Conservation (phyloP, 1,140 invertebrate species). For the Diachasma alloeum region DNA sequence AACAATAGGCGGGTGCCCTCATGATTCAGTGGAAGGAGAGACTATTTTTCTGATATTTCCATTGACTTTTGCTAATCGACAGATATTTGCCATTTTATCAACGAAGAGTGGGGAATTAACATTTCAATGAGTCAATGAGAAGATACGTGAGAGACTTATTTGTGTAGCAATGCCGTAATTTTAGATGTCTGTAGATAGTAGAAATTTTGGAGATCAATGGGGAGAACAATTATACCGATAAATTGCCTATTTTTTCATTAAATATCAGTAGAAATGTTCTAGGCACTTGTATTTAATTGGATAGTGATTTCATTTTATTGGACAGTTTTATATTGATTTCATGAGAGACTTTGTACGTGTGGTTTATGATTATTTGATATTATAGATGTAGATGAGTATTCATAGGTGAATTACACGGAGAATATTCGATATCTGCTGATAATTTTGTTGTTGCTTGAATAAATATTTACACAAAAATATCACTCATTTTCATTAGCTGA, state of each 20-base stretch:
- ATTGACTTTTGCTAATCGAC: neutral
- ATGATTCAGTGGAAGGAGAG: neutral
- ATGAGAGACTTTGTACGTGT: neutral
- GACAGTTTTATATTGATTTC: neutral
- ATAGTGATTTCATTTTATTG: neutral
- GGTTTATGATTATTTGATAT: neutral
- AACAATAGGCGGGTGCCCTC: conserved; percentile 8
- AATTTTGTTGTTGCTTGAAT: conserved; percentile 7
- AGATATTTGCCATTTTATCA: neutral
- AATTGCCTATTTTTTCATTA: neutral
- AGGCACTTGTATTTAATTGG: neutral
- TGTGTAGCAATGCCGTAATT: conserved; percentile 14
- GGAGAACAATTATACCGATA: neutral
- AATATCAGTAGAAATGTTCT: neutral
- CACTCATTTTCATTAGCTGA: neutral
- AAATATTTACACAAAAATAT: conserved; percentile 9
- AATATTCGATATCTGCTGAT: neutral
- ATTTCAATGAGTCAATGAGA: neutral
- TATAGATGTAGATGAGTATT: neutral
- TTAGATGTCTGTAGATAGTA: conserved; percentile 20
- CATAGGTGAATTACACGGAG: neutral
- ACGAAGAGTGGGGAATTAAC: neutral
- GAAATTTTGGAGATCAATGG: neutral
- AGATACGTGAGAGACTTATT: conserved; percentile 12
- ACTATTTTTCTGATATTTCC: conserved; percentile 2